Evolutionary conservation across 1,140 invertebrate species (phyloP).

Genomic region (Lasioglossum baleicum): DNA sequence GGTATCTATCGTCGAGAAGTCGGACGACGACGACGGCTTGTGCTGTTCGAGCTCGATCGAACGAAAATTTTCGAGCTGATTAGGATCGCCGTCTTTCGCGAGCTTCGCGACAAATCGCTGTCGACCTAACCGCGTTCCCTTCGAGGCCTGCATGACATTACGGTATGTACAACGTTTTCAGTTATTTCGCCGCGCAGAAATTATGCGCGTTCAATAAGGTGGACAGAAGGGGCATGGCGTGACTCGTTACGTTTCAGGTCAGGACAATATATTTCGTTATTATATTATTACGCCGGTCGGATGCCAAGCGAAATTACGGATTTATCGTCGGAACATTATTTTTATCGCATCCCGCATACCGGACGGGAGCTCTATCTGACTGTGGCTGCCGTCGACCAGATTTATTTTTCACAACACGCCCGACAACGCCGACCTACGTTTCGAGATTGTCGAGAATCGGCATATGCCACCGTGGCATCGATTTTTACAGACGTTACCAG

Average conservation of each 20-base stretch:
- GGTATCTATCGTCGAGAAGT: not conserved
- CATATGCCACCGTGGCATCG: conserved; percentile 72
- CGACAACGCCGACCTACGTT: conserved; percentile 16
- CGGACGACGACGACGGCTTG: too few species aligned
- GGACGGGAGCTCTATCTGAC: conserved; percentile 39
- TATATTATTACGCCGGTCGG: conserved; percentile 72
- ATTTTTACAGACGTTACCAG: conserved; percentile 68
- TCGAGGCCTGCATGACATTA: conserved; percentile 6
- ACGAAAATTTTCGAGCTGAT: not conserved
- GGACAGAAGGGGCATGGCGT: conserved; percentile 71
- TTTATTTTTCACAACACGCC: conserved; percentile 28
- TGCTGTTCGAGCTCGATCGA: not conserved
- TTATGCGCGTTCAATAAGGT: conserved; percentile 71
- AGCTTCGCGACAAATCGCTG: conserved; percentile 28
- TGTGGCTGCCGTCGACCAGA: conserved; percentile 14
- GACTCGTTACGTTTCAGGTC: conserved; percentile 76
- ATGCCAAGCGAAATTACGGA: conserved; percentile 59
- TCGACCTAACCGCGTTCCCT: not conserved
- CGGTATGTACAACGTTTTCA: conserved; percentile 26
- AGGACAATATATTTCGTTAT: conserved; percentile 77
- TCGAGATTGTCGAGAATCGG: not conserved
- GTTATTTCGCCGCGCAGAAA: conserved; percentile 52
- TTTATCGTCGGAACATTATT: conserved; percentile 69
- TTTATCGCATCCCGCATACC: conserved; percentile 35
- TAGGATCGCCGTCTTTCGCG: conserved; percentile 1